Percentiles rank a stretch among this genome's conserved stretches.
Conservation (phyloP, 30 jellyfish, hydroid and myxozoan species). For the Cassiopea xamachana region DNA sequence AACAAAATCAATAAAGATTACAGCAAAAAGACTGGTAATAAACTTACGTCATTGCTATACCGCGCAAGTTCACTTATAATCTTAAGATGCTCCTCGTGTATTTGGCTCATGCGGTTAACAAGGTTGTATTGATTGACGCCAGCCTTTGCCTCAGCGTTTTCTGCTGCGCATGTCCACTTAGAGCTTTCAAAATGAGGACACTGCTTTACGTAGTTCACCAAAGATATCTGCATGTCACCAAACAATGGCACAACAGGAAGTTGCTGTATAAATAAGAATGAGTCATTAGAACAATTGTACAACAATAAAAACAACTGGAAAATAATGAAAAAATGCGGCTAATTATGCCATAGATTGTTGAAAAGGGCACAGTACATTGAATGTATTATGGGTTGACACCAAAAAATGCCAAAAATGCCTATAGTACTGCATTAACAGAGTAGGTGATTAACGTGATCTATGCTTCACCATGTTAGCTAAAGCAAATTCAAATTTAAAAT, state of each 20-base stretch:
- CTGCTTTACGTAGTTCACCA: conserved; percentile 80
- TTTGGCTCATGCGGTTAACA: conserved; percentile 78
- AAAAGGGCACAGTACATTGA: too few relatives aligned
- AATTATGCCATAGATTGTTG: too few relatives aligned
- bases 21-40: background rate
- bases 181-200: conserved; percentile 94
- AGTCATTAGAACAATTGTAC: background rate
- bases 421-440: too few relatives aligned
- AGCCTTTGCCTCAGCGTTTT: conserved; percentile 94
- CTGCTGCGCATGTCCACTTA: conserved; percentile 97
- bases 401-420: too few relatives aligned
- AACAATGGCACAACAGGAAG: conserved; percentile 95
- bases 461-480: too few relatives aligned
- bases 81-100: conserved; percentile 95
- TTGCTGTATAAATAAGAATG: conserved; percentile 59
- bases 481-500: too few relatives aligned
- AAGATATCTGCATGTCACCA: conserved; percentile 98
- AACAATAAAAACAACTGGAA: too few relatives aligned
- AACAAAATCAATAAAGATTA: background rate
- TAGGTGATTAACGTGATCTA: too few relatives aligned
- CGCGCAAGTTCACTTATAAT: conserved; percentile 94
- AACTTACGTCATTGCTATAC: conserved; percentile 86
- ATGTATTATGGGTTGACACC: too few relatives aligned
- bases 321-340: too few relatives aligned
- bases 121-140: conserved; percentile 91